Evolutionary conservation across 2,797 vertebrate species (phyloP).

Genomic region (Coilia nasus): DNA sequence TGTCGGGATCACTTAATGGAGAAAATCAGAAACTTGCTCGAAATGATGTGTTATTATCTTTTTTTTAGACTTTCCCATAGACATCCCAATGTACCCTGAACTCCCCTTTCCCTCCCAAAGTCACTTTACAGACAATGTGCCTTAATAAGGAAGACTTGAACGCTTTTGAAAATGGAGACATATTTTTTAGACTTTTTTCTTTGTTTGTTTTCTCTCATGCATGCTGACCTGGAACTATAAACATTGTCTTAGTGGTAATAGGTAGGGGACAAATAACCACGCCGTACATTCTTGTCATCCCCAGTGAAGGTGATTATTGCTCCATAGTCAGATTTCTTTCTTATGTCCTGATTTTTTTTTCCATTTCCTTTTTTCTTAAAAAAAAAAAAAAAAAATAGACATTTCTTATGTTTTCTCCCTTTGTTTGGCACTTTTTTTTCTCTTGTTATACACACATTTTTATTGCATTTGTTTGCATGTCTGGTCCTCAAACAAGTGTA

Average conservation of each 20-base stretch:
- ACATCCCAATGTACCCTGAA: not conserved
- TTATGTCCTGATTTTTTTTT: conserved; percentile 56
- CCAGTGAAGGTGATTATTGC: conserved; percentile 97
- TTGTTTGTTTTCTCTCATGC: conserved; percentile 82
- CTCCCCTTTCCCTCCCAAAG: conserved; percentile 37
- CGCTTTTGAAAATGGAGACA: conserved; percentile 72
- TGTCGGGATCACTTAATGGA: not conserved
- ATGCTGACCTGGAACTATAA: conserved; percentile 90
- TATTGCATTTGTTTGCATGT: conserved; percentile 75
- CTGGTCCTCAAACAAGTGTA: conserved; percentile 66
- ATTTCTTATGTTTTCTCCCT: conserved; percentile 32
- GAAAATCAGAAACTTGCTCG: not conserved
- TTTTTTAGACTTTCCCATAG: not conserved
- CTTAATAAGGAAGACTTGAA: conserved; percentile 46
- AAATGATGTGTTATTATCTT: conserved; percentile 10
- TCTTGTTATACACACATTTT: conserved; percentile 58
- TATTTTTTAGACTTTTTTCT: conserved; percentile 82
- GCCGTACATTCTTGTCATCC: conserved; percentile 90
- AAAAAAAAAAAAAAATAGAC: not conserved
- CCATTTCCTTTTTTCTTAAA: conserved; percentile 32
- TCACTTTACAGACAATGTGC: conserved; percentile 37
- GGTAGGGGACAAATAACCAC: conserved; percentile 95
- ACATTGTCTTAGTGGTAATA: conserved; percentile 95
- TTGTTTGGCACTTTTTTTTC: conserved; percentile 41
- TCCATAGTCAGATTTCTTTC: conserved; percentile 74